phyloP scores from a whole-genome alignment of 2,113 vertebrate species.

The Syngnathoides biaculeatus region DNA sequence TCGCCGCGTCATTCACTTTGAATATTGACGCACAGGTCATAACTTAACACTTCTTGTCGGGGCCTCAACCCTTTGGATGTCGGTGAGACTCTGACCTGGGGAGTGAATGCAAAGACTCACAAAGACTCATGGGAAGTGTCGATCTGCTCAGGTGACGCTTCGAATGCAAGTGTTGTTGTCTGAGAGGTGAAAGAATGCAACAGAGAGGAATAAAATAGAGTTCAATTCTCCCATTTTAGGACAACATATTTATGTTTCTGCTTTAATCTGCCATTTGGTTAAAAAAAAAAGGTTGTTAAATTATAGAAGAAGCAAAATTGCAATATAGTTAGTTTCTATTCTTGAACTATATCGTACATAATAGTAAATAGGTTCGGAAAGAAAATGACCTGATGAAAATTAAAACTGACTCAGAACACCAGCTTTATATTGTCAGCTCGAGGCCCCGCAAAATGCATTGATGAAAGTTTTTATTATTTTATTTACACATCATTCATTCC shows the following conservation, averaged over 20 bases:
- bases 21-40: slow-evolving; percentile 45
- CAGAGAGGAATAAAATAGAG: not conserved
- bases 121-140: slow-evolving; percentile 35
- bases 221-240: not conserved
- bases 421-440: too few species aligned
- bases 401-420: too few species aligned
- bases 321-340: not conserved
- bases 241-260: not conserved
- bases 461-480: too few species aligned
- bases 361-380: too few species aligned
- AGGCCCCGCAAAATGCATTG: too few species aligned
- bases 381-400: too few species aligned
- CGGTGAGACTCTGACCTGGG: not conserved
- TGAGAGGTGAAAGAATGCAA: slow-evolving; percentile 24
- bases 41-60: slow-evolving; percentile 15
- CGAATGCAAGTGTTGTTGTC: not conserved
- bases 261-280: not conserved
- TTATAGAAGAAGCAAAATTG: not conserved
- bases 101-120: slow-evolving; percentile 28
- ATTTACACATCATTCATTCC: too few species aligned
- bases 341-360: too few species aligned
- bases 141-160: not conserved
- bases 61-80: slow-evolving; percentile 6
- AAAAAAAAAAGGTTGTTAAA: not conserved
- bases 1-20: slow-evolving; percentile 54